These are phyloP conservation scores for Trissolcus brochymenae DNA, from an alignment of 2,888 invertebrate genomes.

Conservation along the genomic window DNA sequence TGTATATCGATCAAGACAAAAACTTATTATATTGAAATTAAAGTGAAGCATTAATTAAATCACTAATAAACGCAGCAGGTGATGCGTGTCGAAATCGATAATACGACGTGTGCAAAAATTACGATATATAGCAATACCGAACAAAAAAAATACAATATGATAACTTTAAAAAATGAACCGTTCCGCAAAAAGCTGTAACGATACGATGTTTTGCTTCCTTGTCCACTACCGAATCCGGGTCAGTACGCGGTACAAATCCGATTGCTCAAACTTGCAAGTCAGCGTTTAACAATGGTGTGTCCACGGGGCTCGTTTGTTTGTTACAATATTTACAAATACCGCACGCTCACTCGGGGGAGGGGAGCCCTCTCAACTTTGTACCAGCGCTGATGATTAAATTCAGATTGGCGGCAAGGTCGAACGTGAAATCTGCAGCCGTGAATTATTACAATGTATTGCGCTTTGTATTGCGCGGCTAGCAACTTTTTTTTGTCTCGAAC, in stretches of 20 bases:
- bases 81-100: conserved; percentile 50
- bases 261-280: conserved; percentile 56
- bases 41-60: conserved; percentile 42
- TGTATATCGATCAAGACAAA: conserved; percentile 25
- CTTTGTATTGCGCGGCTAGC: conserved; percentile 16
- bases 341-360: conserved; percentile 43
- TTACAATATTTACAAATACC: conserved; percentile 64
- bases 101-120: conserved; percentile 40
- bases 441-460: conserved; percentile 64
- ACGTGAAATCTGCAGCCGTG: conserved; percentile 70
- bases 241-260: conserved; percentile 46
- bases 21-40: conserved; percentile 11
- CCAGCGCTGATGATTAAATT: conserved; percentile 65
- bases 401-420: conserved; percentile 68
- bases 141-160: background rate
- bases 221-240: conserved; percentile 59
- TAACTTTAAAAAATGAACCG: conserved; percentile 22
- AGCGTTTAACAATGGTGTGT: conserved; percentile 56
- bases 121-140: conserved; percentile 21
- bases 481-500: background rate
- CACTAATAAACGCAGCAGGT: conserved; percentile 43
- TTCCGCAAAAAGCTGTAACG: conserved; percentile 26
- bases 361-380: conserved; percentile 51
- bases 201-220: conserved; percentile 59
- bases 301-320: conserved; percentile 56